Evolutionary conservation across 2,888 invertebrate genomes (phyloP), one percentile per base, ranked within the genome.

Genomic region (Sinhomidia bicolor): DNA sequence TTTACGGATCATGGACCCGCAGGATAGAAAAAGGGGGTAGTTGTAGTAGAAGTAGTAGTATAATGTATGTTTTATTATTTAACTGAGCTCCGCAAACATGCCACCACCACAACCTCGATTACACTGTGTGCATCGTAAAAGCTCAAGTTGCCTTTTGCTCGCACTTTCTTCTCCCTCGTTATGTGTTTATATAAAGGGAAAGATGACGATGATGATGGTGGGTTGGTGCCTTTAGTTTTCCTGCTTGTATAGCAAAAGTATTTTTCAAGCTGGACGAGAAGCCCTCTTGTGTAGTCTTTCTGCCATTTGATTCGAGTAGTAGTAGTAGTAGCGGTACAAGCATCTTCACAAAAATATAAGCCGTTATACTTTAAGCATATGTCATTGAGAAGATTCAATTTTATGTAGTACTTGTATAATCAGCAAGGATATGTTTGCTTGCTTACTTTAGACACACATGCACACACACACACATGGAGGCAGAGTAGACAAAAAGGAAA

Each of bases 51-150:
- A 36, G n/a, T n/a, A n/a, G n/a, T 57, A 29, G 78, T 79, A 60
- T 79, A 60, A 79, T 76, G 79, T 51, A 60, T 60, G 79, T 60
- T 79, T 79, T 79, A 79, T 57, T 79, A 79, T 57, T 79, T 57
- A 60, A 79, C 60, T 79, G 79, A 79, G 41, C 79, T 60, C 76
- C 51, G 17, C 76, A 76, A 74, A 76, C 76, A 76, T 76, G 20
- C 68, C 68, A 54, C 51, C 76, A 29, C 74, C 44, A 20, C 29
- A 51, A 54, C 51, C 51, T 51, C 51, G 20, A 79, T 57, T 57
- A 60, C 32, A 41, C 36, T 36, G 36, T 32, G 51, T 29, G 29
- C 76, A 76, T 76, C 51, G 76, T 76, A 76, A 76, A 76, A 51
- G 29, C 54, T 76, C 51, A 76, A 74, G 54, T 51, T 76, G 23